Base-by-base conservation (phyloP, 2,888 invertebrate species). In the Drosophila kambysellisi region DNA sequence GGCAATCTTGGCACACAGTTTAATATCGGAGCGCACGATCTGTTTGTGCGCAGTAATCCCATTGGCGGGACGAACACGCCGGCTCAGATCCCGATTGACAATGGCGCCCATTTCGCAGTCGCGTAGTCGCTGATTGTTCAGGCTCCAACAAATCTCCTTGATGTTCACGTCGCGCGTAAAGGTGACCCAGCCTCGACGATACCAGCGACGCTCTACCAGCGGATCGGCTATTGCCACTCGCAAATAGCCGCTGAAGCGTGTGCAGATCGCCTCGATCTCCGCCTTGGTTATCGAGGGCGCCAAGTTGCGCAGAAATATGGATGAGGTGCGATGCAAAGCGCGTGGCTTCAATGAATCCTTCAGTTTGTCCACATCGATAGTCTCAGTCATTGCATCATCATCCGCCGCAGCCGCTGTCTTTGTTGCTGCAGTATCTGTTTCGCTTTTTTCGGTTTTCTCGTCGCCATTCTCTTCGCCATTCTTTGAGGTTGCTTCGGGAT, bases 111-210 rank as follows among this genome's bases (percentile, higher is more conserved):
- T 74, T 92, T 93, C 91, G 77, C 92, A 92, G 69, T 93, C 93
- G 3, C 92, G 88, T 54, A 93, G 77, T 89, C 99, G 95, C 74
- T 98, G 97, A 84, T 98, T 99, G 92, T 99, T 99, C 50, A 99
- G 95, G 92, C 98, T 98, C 99, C 99, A 99, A 93, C 99, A 99
- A 81, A 99, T 99, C 92, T 99, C 99, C 92, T 99, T 99, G 81
- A 99, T 99, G 93, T 99, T 99, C 53, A 99, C 99, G 91, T 98
- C 97, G 29, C 99, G 95, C 80, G 97, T 97, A 94, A 99, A 99
- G 0, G 99, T 99, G 41, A 99, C 98, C 99, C 99, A 99, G 48
- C 99, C 99, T 57, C 99, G 95, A 17, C 99, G 96, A 93, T 98
- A 97, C 97, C 99, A 99, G 51, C 98, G 95, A 30, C 99, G 95